Evolutionary conservation across 2,113 vertebrate species (phyloP).

Genomic region (Brachionichthys hirsutus): DNA sequence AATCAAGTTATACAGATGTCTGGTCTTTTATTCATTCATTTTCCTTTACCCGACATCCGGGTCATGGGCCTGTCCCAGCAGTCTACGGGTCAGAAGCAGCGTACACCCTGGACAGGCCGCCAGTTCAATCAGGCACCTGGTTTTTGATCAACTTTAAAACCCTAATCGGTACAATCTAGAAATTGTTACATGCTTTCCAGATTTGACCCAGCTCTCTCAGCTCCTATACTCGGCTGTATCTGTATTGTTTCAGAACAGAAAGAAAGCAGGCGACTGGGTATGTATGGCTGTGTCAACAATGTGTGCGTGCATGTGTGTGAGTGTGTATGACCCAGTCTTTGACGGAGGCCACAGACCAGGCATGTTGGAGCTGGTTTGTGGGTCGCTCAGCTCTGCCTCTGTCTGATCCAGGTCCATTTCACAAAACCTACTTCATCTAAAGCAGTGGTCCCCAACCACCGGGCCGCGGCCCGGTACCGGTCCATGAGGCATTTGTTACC

Average conservation of each 20-base stretch:
- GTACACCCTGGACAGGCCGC: too few species aligned
- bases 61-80: too few species aligned
- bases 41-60: too few species aligned
- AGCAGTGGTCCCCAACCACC: too few species aligned
- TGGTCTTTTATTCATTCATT: too few species aligned
- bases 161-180: constrained; percentile 5
- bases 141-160: background rate
- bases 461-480: too few species aligned
- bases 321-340: constrained; percentile 3
- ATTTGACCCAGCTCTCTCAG: constrained; percentile 28
- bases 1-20: too few species aligned
- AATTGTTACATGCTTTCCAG: constrained; percentile 4
- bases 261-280: background rate
- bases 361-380: constrained; percentile 22
- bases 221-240: background rate
- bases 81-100: too few species aligned
- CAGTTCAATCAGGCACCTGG: background rate
- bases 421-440: constrained; percentile 39
- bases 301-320: too few species aligned
- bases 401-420: constrained; percentile 40
- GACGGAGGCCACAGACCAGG: constrained; percentile 29
- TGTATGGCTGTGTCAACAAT: too few species aligned
- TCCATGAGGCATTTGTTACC: too few species aligned
- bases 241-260: constrained; percentile 1
- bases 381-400: constrained; percentile 29